A percentile compares a stretch with the other conserved stretches of the same genome.
These are phyloP conservation scores for Zaprionus nigranus DNA, from an alignment of 1,140 invertebrate species.

Conservation along the genomic window DNA sequence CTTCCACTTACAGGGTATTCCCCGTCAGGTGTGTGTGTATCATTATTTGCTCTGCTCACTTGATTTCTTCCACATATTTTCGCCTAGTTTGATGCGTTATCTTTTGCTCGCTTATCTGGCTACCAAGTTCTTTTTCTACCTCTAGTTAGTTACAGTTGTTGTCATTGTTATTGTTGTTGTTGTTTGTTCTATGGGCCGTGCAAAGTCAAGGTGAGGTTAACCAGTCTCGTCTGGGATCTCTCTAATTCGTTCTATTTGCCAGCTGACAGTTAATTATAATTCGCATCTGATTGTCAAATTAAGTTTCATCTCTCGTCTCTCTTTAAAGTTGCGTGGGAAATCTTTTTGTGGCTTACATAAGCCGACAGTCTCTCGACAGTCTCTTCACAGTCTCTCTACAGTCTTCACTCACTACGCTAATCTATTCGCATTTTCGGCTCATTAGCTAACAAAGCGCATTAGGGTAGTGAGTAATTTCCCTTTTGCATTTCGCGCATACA, in stretches of 20 bases:
- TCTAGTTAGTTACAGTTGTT: slow-evolving; percentile 17
- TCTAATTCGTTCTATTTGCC: slow-evolving; percentile 47
- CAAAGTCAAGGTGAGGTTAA: slow-evolving; percentile 74
- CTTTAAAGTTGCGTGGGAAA: slow-evolving; percentile 75
- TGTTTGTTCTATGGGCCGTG: slow-evolving; percentile 34
- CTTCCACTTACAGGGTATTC: background rate
- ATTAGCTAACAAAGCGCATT: slow-evolving; percentile 77
- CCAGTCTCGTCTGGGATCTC: slow-evolving; percentile 15
- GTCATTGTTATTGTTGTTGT: slow-evolving; percentile 22
- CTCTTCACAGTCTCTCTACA: background rate
- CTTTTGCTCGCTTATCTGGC: slow-evolving; percentile 68
- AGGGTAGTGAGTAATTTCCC: slow-evolving; percentile 61
- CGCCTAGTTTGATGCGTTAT: slow-evolving; percentile 63
- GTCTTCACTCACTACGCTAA: slow-evolving; percentile 14
- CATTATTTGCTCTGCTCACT: slow-evolving; percentile 30
- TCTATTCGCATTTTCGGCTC: slow-evolving; percentile 53
- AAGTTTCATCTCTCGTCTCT: slow-evolving; percentile 48
- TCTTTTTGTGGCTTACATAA: slow-evolving; percentile 56
- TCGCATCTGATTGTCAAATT: slow-evolving; percentile 71
- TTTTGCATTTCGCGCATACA: slow-evolving; percentile 35
- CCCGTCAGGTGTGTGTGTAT: slow-evolving; percentile 19
- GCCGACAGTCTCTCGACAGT: background rate
- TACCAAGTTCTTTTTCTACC: slow-evolving; percentile 48
- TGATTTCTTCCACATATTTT: slow-evolving; percentile 46
- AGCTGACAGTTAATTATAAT: slow-evolving; percentile 74